Evolutionary conservation across 2,888 invertebrate genomes (phyloP), one percentile per base, ranked within the genome.

Genomic region (Tetheella fluctuosa): DNA sequence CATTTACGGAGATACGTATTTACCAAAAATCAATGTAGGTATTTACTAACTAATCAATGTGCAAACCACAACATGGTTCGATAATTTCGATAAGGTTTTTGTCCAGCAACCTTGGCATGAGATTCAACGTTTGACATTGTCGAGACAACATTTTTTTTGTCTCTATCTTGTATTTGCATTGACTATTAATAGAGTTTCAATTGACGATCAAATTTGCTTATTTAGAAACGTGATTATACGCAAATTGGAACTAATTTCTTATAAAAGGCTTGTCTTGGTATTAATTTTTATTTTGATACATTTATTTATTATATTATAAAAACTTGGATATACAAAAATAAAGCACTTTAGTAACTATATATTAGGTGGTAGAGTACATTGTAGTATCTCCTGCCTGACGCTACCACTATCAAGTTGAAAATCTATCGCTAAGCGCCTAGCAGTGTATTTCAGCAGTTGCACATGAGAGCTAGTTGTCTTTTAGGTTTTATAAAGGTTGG

Each of bases 21-120:
- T 17, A 48, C 17, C 17, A 48, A 48, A 48, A 48, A 48, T 20
- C 48, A 2, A 25, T 25, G 25, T 25, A 48, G 1, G 17, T 48
- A 48, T 15, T 20, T 20, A 48, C 15, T 17, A 42, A 42, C 48
- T 48, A 48, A 48, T 48, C 48, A 48, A 48, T 48, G 48, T 48
- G 48, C 48, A 8, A 54, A 53, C 23, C n/a, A 30, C 63, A 70
- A 72, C 73, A 23, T 52, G 70, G 67, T 66, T 58, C 23, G 59
- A 60, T 66, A 57, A 64, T 62, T 58, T 59, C 54, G 62, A 64
- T 64, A 68, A 52, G 39, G 37, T 70, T 57, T 60, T 71, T 58
- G 60, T 64, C 62, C 64, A 61, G 70, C n/a, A 7, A 65, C 73
- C 73, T 73, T 73, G 69, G 48, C 28, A 56, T 54, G 55, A 62